These are phyloP conservation scores for Ptyas mucosa DNA, from an alignment of 2,113 vertebrate species.

Conservation along the genomic window DNA sequence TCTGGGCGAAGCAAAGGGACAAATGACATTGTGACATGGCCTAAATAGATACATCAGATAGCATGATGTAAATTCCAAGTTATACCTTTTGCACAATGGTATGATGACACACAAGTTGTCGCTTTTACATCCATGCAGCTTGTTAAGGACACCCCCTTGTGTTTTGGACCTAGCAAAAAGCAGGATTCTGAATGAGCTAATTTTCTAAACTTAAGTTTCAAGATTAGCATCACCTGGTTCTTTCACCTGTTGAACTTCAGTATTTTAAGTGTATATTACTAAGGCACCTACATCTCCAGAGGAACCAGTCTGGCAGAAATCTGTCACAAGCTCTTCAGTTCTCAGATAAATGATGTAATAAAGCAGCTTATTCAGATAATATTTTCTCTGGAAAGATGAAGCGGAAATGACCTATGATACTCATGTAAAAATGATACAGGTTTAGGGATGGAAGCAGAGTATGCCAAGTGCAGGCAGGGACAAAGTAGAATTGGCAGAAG, in stretches of 20 bases:
- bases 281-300: background rate
- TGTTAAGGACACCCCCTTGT: background rate
- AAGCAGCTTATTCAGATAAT: background rate
- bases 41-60: background rate
- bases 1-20: background rate
- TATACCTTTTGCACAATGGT: background rate
- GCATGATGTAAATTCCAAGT: background rate
- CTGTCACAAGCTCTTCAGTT: background rate
- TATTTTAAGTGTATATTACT: background rate
- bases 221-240: background rate
- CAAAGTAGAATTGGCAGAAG: background rate
- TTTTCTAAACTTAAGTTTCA: background rate
- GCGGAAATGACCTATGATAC: background rate
- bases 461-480: background rate
- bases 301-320: background rate
- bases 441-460: background rate
- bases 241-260: background rate
- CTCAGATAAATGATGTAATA: background rate
- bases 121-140: background rate
- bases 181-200: background rate
- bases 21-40: background rate
- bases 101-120: background rate
- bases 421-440: background rate
- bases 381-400: slow-evolving; percentile 1
- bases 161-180: background rate